Evolutionary conservation across 2,888 invertebrate genomes (phyloP).

Genomic region (Aromia moschata): DNA sequence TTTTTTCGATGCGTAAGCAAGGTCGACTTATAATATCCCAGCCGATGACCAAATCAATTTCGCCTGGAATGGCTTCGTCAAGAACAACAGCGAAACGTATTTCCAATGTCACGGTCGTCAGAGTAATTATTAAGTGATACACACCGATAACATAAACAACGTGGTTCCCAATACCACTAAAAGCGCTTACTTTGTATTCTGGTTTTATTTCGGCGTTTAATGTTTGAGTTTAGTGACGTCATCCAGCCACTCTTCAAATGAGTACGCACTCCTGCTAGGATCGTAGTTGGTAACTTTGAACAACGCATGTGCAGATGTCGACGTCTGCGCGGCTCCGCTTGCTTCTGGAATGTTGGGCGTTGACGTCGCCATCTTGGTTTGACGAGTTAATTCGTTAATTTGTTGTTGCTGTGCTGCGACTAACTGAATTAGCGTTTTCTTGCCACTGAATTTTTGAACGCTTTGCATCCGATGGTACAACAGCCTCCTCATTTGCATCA

Average conservation of each 20-base stretch:
- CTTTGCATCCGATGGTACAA: neutral
- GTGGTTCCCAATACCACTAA: slow-evolving; percentile 29
- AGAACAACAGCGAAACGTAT: slow-evolving; percentile 32
- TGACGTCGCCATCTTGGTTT: neutral
- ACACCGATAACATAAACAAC: slow-evolving; percentile 33
- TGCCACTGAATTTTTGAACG: neutral
- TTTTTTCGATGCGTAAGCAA: slow-evolving; percentile 33
- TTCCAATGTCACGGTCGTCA: slow-evolving; percentile 34
- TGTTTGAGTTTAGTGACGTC: slow-evolving; percentile 4
- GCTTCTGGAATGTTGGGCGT: neutral
- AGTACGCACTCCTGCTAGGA: slow-evolving; percentile 28
- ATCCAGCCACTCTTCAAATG: slow-evolving; percentile 38
- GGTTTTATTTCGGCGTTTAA: slow-evolving; percentile 27
- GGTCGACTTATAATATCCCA: slow-evolving; percentile 11
- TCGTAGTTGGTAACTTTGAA: slow-evolving; percentile 15
- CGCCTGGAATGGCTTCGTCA: slow-evolving; percentile 30
- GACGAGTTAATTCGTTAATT: neutral
- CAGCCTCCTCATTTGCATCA: neutral
- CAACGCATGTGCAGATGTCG: neutral
- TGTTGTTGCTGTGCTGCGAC: neutral
- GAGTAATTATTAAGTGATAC: slow-evolving; percentile 31
- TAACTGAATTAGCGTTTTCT: neutral
- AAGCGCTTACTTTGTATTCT: slow-evolving; percentile 17
- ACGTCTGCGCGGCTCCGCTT: neutral
- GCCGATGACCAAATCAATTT: slow-evolving; percentile 2